Percentiles rank a stretch among this genome's conserved stretches.
Conservation (phyloP, 2,888 invertebrate species). For the Melinaea menophilus region DNA sequence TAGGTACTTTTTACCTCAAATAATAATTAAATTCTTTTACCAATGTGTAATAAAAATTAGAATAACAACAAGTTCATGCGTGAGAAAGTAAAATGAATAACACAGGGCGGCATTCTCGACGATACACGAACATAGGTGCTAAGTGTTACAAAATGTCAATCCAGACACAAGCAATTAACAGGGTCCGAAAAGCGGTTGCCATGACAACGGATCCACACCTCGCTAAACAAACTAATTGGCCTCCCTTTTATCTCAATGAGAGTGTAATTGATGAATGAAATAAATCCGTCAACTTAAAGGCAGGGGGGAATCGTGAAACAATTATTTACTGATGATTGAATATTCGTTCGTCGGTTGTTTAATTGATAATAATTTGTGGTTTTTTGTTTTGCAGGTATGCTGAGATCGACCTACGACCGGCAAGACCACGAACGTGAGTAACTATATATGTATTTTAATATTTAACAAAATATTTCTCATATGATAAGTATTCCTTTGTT, state of each 20-base stretch:
- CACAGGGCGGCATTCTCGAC: constrained; percentile 7
- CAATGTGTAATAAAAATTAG: too few species aligned
- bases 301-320: constrained; percentile 28
- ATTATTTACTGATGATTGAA: constrained; percentile 12
- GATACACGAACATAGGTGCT: constrained; percentile 43
- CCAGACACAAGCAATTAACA: constrained; percentile 60
- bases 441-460: background rate
- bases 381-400: constrained; percentile 62
- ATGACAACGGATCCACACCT: constrained; percentile 51
- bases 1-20: too few species aligned
- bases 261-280: constrained; percentile 28
- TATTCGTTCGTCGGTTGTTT: constrained; percentile 3
- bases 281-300: constrained; percentile 12
- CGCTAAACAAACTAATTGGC: constrained; percentile 70
- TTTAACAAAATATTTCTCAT: background rate
- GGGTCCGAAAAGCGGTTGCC: constrained; percentile 50
- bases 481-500: too few species aligned
- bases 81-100: background rate
- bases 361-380: constrained; percentile 2
- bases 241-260: constrained; percentile 34
- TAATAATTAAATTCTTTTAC: too few species aligned
- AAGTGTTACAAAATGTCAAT: constrained; percentile 58
- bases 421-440: constrained; percentile 76
- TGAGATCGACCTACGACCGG: constrained; percentile 72
- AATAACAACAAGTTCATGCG: too few species aligned